A percentile compares a stretch with the other conserved stretches of the same genome.
phyloP scores from a whole-genome alignment of 92 coral and sea anemone species.

The Palythoa grandiflora region DNA sequence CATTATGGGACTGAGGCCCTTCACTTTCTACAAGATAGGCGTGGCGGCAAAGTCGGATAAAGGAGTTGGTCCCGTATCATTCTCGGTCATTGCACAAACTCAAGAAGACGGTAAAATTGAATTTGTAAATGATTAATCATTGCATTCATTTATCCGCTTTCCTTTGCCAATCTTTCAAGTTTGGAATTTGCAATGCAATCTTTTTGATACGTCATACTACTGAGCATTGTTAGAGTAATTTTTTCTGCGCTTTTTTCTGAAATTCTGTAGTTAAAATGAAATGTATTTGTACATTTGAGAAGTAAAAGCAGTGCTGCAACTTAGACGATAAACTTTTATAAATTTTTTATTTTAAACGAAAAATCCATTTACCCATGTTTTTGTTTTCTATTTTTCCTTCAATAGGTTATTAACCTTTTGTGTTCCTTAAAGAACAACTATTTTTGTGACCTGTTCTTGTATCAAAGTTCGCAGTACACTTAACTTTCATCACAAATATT shows the following conservation, averaged over 20 bases:
- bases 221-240: neutral
- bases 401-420: neutral
- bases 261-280: neutral
- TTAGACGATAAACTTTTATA: too few species aligned
- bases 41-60: conserved; percentile 89
- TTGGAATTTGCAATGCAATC: neutral
- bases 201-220: neutral
- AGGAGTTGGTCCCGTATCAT: conserved; percentile 88
- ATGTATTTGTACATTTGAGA: too few species aligned
- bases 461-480: too few species aligned
- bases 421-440: neutral
- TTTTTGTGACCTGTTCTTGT: too few species aligned
- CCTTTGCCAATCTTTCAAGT: neutral
- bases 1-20: conserved; percentile 80
- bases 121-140: neutral
- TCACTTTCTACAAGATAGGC: conserved; percentile 81
- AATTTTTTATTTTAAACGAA: neutral
- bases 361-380: neutral
- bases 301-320: too few species aligned
- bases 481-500: too few species aligned
- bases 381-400: neutral
- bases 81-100: conserved; percentile 78
- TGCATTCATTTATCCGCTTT: neutral
- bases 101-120: conserved; percentile 75
- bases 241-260: neutral